Evolutionary conservation across 1,140 invertebrate species (phyloP).

Genomic region (Nilaparvata lugens): DNA sequence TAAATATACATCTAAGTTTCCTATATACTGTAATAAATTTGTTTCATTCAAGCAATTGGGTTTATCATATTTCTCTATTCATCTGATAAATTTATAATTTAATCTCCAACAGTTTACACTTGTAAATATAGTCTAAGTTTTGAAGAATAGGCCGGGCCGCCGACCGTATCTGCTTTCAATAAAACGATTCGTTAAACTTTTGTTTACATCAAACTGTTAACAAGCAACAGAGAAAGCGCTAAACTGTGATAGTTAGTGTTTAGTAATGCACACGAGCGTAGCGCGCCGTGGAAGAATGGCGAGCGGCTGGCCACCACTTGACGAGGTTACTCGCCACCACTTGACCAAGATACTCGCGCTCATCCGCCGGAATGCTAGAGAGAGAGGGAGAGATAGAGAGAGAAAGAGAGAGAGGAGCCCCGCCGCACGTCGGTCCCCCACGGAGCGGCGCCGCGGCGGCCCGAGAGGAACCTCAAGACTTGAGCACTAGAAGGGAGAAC

Average conservation of each 20-base stretch:
- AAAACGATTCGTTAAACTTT: too few relatives aligned
- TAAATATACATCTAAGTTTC: slow-evolving; percentile 26
- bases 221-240: slow-evolving; percentile 3
- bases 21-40: slow-evolving; percentile 22
- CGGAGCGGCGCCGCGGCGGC: too few relatives aligned
- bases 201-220: neutral
- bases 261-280: too few relatives aligned
- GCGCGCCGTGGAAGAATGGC: neutral
- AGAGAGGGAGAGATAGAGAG: too few relatives aligned
- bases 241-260: neutral
- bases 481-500: slow-evolving; percentile 4
- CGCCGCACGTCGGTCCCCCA: neutral
- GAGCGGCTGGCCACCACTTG: neutral
- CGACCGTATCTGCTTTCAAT: slow-evolving; percentile 2
- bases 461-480: neutral
- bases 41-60: slow-evolving; percentile 16
- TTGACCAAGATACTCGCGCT: too few relatives aligned
- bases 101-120: slow-evolving; percentile 3
- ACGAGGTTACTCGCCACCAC: too few relatives aligned
- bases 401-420: too few relatives aligned
- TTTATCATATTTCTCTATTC: slow-evolving; percentile 11
- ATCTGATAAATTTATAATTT: slow-evolving; percentile 8
- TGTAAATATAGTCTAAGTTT: slow-evolving; percentile 18
- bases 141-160: slow-evolving; percentile 12
- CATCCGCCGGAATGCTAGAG: too few relatives aligned